phyloP scores from a whole-genome alignment of 2,113 vertebrate species.

The Piliocolobus tephrosceles region DNA sequence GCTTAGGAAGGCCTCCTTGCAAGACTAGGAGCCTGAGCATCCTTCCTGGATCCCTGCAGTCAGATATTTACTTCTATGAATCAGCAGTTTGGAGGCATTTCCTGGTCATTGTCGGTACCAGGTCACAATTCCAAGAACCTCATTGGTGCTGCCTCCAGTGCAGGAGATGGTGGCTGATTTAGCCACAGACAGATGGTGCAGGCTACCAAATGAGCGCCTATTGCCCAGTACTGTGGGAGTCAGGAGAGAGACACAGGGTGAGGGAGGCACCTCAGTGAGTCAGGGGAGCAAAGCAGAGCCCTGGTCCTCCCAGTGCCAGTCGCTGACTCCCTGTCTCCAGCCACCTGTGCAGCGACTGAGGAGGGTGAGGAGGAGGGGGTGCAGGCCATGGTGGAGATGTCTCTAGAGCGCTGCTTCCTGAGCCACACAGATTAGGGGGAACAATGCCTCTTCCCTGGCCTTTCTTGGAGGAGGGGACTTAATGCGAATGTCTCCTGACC shows the following conservation, averaged over 20 bases:
- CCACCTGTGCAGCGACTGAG: not conserved
- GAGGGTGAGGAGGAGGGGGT: not conserved
- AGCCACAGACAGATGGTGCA: not conserved
- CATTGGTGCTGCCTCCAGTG: not conserved
- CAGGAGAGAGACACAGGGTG: not conserved
- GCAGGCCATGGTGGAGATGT: not conserved
- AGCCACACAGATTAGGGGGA: not conserved
- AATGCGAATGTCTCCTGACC: not conserved
- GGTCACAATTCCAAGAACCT: not conserved
- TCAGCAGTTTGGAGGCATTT: not conserved
- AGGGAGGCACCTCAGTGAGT: accelerated
- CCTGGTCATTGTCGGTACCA: not conserved
- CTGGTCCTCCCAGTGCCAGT: not conserved
- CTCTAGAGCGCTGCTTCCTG: not conserved
- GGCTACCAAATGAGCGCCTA: not conserved
- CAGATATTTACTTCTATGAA: no score
- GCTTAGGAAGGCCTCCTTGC: not conserved
- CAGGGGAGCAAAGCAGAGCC: not conserved
- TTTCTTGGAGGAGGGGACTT: not conserved
- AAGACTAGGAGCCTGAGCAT: no score
- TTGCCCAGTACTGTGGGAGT: not conserved
- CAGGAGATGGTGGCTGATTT: not conserved
- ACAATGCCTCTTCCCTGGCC: not conserved
- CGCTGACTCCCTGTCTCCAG: not conserved
- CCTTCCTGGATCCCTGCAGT: accelerated